Percentiles rank a stretch among this genome's conserved stretches.
Evolutionary conservation across 2,888 invertebrate genomes (phyloP).

Genomic region (Cosmia pyralina): DNA sequence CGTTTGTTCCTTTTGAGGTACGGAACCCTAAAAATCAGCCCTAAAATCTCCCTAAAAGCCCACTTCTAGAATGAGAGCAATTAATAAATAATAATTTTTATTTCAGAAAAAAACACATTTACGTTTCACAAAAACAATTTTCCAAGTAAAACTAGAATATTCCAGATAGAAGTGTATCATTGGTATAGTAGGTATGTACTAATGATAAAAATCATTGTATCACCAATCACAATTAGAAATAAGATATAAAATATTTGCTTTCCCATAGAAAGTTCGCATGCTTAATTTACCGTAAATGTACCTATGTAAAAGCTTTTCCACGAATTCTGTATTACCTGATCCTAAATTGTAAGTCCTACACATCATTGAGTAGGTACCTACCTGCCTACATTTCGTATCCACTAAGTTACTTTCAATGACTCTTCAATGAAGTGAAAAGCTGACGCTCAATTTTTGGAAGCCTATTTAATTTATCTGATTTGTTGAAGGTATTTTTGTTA

Average conservation of each 20-base stretch:
- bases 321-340: background rate
- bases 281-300: background rate
- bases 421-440: background rate
- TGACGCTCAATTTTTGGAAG: background rate
- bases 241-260: background rate
- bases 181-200: no score
- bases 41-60: background rate
- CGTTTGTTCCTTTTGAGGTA: no score
- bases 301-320: slow-evolving; percentile 8
- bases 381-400: background rate
- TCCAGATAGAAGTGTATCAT: no score
- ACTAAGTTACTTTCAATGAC: background rate
- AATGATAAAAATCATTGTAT: no score
- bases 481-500: background rate
- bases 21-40: no score
- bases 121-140: no score
- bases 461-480: background rate
- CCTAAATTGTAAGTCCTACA: background rate
- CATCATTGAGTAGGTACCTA: background rate
- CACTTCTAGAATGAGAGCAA: background rate
- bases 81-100: no score
- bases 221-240: no score
- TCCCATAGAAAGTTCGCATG: background rate
- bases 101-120: no score
- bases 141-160: no score